Evolutionary conservation across 2,888 invertebrate genomes (phyloP).

Genomic region (Keiferia lycopersicella): DNA sequence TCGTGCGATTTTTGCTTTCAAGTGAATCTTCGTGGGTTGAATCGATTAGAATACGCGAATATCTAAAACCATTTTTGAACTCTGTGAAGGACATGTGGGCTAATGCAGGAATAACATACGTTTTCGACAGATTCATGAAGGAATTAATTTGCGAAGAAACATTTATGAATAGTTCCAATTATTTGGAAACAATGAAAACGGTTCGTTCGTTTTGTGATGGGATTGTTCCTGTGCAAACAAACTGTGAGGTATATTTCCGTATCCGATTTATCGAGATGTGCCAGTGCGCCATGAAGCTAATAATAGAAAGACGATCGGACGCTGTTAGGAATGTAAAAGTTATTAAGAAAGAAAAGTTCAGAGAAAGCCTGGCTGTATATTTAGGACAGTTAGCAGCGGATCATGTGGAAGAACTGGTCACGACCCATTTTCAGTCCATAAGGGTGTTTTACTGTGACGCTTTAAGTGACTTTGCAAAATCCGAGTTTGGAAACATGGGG

Average conservation of each 20-base stretch:
- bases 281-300: neutral
- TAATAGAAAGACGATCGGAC: neutral
- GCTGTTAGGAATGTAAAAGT: neutral
- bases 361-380: neutral
- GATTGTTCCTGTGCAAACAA: neutral
- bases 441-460: neutral
- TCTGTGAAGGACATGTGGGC: neutral
- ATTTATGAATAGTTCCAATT: neutral
- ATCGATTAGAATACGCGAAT: neutral
- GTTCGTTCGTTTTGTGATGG: neutral
- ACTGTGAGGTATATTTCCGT: neutral
- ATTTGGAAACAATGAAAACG: neutral
- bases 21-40: neutral
- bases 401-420: neutral
- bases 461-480: neutral
- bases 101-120: neutral
- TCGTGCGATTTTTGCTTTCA: slow-evolving; percentile 1
- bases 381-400: neutral
- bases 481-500: no score
- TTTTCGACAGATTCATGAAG: neutral
- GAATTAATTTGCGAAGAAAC: neutral
- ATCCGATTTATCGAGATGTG: neutral
- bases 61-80: slow-evolving; percentile 12
- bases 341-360: neutral
- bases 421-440: neutral